Evolutionary conservation across 2,888 invertebrate species (phyloP).

Genomic region (Sinodicranocentrus sp.): DNA sequence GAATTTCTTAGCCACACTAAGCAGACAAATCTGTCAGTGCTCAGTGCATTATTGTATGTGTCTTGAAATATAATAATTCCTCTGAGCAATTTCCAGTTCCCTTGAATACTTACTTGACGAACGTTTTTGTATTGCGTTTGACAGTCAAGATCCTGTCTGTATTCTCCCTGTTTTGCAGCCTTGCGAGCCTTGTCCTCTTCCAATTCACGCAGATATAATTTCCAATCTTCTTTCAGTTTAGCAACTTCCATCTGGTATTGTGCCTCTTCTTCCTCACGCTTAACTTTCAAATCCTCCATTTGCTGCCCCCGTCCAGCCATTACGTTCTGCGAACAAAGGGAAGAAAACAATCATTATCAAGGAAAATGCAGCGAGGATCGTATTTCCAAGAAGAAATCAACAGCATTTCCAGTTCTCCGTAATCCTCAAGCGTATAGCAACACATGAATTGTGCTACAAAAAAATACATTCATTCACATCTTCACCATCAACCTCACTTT

Average conservation of each 20-base stretch:
- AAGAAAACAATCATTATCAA: conserved; percentile 51
- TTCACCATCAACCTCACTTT: conserved; percentile 28
- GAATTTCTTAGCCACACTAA: no score
- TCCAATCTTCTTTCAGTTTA: conserved; percentile 75
- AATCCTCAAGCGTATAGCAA: no score
- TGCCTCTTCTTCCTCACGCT: conserved; percentile 71
- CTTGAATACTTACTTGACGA: conserved; percentile 64
- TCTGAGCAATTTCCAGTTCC: neutral
- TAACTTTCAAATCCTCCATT: conserved; percentile 69
- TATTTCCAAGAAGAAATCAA: conserved; percentile 11
- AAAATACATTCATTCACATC: no score
- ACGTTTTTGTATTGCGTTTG: conserved; percentile 69
- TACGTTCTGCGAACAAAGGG: conserved; percentile 62
- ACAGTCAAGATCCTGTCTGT: conserved; percentile 67
- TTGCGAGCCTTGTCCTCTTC: conserved; percentile 66
- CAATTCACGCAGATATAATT: conserved; percentile 68
- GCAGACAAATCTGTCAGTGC: no score
- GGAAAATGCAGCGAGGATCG: conserved; percentile 21
- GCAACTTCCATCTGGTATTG: conserved; percentile 71
- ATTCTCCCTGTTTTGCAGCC: conserved; percentile 55
- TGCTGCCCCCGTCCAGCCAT: conserved; percentile 72
- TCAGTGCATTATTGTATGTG: no score
- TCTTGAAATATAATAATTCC: conserved; percentile 13
- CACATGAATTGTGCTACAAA: no score
- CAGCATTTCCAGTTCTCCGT: neutral